Percentiles rank a stretch among this genome's conserved stretches.
Conservation (phyloP, 2,113 vertebrate species). For the Todiramphus chloris region DNA sequence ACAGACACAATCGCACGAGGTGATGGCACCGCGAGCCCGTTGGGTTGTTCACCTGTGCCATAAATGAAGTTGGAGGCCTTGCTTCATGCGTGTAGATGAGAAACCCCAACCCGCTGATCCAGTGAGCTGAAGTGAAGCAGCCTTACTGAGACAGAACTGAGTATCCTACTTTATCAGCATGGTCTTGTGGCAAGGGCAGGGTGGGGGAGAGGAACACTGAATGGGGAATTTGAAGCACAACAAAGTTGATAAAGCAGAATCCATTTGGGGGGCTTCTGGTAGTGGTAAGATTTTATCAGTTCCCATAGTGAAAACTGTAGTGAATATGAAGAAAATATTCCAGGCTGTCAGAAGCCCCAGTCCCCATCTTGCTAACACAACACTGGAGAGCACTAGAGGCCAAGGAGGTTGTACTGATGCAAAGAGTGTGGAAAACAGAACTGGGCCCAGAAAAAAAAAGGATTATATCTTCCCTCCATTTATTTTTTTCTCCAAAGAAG, state of each 20-base stretch:
- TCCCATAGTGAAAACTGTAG: neutral
- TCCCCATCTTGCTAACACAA: neutral
- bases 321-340: neutral
- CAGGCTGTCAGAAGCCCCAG: neutral
- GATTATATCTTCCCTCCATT: neutral
- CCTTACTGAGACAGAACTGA: neutral
- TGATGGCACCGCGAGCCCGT: neutral
- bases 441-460: neutral
- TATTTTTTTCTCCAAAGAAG: neutral
- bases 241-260: neutral
- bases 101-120: neutral
- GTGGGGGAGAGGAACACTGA: neutral
- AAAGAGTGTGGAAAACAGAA: neutral
- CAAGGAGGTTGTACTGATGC: neutral
- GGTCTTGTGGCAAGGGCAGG: neutral
- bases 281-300: neutral
- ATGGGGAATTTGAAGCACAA: neutral
- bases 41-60: neutral
- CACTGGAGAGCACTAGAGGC: neutral
- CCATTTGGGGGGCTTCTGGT: neutral
- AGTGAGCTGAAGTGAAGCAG: constrained; percentile 10
- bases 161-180: neutral
- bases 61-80: neutral
- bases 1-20: neutral
- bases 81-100: neutral